A percentile compares a stretch with the other conserved stretches of the same genome.
phyloP scores from a whole-genome alignment of 1,140 invertebrate genomes.

The Bombus balteatus region DNA sequence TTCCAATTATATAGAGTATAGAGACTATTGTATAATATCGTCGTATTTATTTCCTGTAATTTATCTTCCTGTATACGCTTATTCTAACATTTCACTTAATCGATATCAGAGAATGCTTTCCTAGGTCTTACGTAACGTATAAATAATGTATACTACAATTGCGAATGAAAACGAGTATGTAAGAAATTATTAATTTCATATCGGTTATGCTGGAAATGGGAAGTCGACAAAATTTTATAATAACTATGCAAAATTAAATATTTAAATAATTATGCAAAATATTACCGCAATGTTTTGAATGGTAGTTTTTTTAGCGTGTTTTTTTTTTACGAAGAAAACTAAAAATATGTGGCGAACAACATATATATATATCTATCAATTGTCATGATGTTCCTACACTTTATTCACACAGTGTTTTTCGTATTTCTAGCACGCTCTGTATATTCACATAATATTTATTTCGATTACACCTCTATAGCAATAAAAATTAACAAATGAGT shows the following conservation, averaged over 20 bases:
- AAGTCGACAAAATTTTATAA: neutral
- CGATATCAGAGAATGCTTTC: constrained; percentile 12
- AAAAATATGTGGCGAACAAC: neutral
- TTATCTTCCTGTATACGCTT: neutral
- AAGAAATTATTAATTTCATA: constrained; percentile 6
- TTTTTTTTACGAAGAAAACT: neutral
- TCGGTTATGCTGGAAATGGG: neutral
- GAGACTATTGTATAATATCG: neutral
- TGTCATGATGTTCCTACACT: constrained; percentile 31
- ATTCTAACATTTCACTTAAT: constrained; percentile 13
- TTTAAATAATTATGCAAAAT: neutral
- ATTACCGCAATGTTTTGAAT: neutral
- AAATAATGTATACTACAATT: constrained; percentile 8
- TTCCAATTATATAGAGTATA: neutral
- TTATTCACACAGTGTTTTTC: constrained; percentile 20
- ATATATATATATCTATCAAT: constrained; percentile 1
- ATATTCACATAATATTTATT: constrained; percentile 49
- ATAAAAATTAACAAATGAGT: constrained; percentile 55
- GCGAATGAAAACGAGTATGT: neutral
- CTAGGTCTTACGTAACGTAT: constrained; percentile 7
- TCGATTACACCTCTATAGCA: constrained; percentile 53
- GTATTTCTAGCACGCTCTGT: constrained; percentile 37
- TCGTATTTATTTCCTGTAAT: constrained; percentile 27
- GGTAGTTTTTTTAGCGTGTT: neutral
- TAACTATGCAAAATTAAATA: neutral